Evolutionary conservation across 2,888 invertebrate species (phyloP), one percentile per base, ranked within the genome.

Genomic region (Netelia inedita): DNA sequence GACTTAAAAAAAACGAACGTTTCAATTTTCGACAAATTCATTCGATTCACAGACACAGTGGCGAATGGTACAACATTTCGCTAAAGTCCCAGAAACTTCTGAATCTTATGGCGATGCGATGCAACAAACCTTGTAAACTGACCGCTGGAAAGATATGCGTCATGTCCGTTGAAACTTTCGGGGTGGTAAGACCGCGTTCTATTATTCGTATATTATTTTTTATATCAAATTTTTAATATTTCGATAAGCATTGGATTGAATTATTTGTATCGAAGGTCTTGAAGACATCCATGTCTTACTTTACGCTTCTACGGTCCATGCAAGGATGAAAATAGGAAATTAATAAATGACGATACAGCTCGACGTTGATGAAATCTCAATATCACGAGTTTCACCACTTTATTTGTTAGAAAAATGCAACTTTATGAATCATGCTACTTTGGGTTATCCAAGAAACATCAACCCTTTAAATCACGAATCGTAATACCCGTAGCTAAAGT

Each of bases 271-370:
- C 65, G 11, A 55, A 82, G 81, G 81, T 81, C 21, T 19, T 81
- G 28, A 81, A 81, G 43, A 81, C 81, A 19, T 75, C 81, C 16
- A 74, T 80, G 68, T 80, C 80, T n/a, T 81, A 81, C 63, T 81
- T 81, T 46, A 81, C 74, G 1, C 68, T 81, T 11, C 28, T 79
- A 35, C 63, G 63, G 2, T 79, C 79, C n/a, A 50, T 75, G 57
- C 68, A 75, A 11, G 61, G 21, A 80, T n/a, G 11, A 46, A 53
- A 53, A 19, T 41, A 6, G 21, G 14, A 14, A 16, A 53, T 35
- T 35, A 53, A 53, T 16, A 6, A 57, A 57, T 57, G 19, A 10
- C 57, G 57, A 46, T 46, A 46, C 10, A 46, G 46, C 10, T 46
- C 35, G 35, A 8, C 35, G 6, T 6, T 6, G 35, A 35, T 35